Evolutionary conservation across 2,888 invertebrate genomes (phyloP).

Genomic region (Drosophila nigricruria): DNA sequence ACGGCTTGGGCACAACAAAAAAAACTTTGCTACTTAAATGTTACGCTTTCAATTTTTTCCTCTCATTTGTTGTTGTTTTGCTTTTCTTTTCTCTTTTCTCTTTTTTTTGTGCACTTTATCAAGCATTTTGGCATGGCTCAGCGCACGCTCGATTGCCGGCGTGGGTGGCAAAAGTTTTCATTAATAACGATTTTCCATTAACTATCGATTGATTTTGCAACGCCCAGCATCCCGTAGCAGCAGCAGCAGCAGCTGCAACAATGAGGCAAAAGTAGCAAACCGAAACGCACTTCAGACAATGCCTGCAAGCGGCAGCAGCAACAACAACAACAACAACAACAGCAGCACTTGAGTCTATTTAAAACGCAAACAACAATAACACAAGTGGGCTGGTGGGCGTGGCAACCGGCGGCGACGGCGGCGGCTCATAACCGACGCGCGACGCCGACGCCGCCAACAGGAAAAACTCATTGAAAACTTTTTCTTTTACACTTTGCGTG

Average conservation of each 20-base stretch:
- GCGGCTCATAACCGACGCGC: conserved; percentile 74
- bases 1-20: conserved; percentile 45
- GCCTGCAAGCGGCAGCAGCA: conserved; percentile 58
- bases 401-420: conserved; percentile 36
- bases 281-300: conserved; percentile 80
- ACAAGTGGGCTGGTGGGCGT: conserved; percentile 42
- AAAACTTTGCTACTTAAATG: conserved; percentile 76
- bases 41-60: conserved; percentile 58
- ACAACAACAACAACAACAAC: conserved; percentile 39
- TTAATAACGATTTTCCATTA: conserved; percentile 86
- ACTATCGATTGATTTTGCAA: conserved; percentile 85
- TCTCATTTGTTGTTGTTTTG: conserved; percentile 29
- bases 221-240: conserved; percentile 55
- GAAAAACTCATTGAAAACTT: conserved; percentile 84
- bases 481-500: conserved; percentile 78
- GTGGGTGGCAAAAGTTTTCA: conserved; percentile 82
- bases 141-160: conserved; percentile 78
- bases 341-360: conserved; percentile 80
- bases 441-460: conserved; percentile 61
- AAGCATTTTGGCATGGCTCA: conserved; percentile 82
- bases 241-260: conserved; percentile 38
- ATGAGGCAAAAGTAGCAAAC: conserved; percentile 69
- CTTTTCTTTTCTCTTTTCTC: neutral
- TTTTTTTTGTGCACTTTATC: conserved; percentile 80
- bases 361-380: conserved; percentile 80